These are phyloP conservation scores for Archivesica marissinica DNA, from an alignment of 1,140 invertebrate species.

Conservation along the genomic window DNA sequence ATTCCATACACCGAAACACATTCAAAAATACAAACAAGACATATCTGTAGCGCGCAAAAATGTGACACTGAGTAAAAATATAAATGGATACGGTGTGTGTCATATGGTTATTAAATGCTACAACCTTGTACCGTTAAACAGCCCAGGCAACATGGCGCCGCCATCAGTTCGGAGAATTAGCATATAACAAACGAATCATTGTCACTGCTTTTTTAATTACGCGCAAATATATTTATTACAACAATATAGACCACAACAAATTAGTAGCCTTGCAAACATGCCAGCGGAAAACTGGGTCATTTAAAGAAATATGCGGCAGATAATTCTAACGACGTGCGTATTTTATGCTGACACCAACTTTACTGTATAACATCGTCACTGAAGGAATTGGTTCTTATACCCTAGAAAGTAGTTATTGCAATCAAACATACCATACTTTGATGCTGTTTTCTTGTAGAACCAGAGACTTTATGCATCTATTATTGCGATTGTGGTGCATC, in stretches of 20 bases:
- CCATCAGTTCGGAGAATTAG: not conserved
- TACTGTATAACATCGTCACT: too few relatives aligned
- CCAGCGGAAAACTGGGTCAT: not conserved
- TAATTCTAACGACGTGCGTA: too few relatives aligned
- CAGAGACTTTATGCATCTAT: too few relatives aligned
- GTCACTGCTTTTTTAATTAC: not conserved
- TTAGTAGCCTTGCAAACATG: constrained; percentile 16
- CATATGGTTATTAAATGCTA: not conserved
- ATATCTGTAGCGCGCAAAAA: not conserved
- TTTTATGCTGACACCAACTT: too few relatives aligned
- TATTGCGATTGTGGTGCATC: too few relatives aligned
- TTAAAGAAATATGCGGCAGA: not conserved
- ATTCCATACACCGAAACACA: not conserved
- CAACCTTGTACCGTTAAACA: not conserved
- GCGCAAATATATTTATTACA: not conserved
- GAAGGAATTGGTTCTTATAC: too few relatives aligned
- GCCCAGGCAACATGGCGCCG: not conserved
- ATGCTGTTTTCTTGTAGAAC: too few relatives aligned
- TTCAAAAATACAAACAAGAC: not conserved
- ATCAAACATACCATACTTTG: too few relatives aligned
- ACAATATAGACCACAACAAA: not conserved
- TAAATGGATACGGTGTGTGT: constrained; percentile 10
- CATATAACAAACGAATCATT: constrained; percentile 4
- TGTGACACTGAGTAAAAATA: not conserved
- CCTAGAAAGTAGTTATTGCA: too few relatives aligned